phyloP scores from a whole-genome alignment of 2,888 invertebrate genomes.

The Boloria selene region DNA sequence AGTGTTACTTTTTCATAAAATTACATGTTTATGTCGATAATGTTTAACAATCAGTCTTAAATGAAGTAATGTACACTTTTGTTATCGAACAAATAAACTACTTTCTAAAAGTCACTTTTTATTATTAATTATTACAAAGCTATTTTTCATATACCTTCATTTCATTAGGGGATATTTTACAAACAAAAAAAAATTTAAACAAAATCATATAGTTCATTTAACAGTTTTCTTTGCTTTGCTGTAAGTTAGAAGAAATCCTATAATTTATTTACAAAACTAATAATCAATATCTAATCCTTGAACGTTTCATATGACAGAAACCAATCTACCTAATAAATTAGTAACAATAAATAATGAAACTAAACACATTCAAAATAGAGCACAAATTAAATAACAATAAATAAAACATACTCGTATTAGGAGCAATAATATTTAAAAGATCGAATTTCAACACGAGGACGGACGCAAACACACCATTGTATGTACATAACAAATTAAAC shows the following conservation, averaged over 20 bases:
- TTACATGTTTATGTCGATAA: conserved; percentile 31
- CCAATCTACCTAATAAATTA: neutral
- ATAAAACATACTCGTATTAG: neutral
- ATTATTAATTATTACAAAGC: neutral
- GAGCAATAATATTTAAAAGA: conserved; percentile 4
- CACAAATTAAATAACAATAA: neutral
- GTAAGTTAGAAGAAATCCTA: no score
- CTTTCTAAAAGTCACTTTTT: conserved; percentile 5
- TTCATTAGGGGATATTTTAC: conserved; percentile 6
- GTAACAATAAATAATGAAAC: conserved; percentile 8
- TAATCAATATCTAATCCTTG: neutral
- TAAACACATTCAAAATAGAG: neutral
- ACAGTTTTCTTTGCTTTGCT: no score
- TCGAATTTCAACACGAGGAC: conserved; percentile 10
- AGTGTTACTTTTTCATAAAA: neutral
- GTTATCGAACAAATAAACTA: conserved; percentile 7
- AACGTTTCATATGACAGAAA: neutral
- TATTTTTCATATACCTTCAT: neutral
- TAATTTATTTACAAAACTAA: neutral
- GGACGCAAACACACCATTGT: conserved; percentile 10
- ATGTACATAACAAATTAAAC: conserved; percentile 30
- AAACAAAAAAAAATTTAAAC: neutral
- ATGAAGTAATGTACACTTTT: conserved; percentile 36
- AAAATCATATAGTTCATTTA: no score
- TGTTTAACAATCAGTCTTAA: conserved; percentile 71